Evolutionary conservation across 2,797 vertebrate genomes (phyloP), one percentile per base, ranked within the genome.

Genomic region (Gouania willdenowi): DNA sequence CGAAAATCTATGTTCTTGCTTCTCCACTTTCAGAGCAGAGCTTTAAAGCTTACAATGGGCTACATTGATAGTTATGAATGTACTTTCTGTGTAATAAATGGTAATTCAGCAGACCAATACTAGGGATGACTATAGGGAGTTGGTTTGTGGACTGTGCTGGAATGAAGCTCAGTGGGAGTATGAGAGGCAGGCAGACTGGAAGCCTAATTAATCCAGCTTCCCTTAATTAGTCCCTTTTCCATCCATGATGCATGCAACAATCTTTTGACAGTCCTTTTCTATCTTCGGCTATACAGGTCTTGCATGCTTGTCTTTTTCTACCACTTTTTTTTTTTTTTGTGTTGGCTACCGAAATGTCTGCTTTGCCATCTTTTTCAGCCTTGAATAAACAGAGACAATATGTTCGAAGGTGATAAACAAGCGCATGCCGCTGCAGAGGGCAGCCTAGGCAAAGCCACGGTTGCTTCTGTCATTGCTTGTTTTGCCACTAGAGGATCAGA

Each of bases 321-420:
- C 19, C 19, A 4, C 10, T 31, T 30, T 35, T 34, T 31, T 9
- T 15, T 29, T 44, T 48, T 38, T 65, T 24, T 29, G 21, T 8
- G 8, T 55, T 30, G 49, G n/a, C 46, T 42, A 24, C 12, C 28
- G 29, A 30, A 56, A 31, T 48, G 48, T 65, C 61, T 68, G 33
- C 17, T 27, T 51, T 57, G 35, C 71, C 64, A 63, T 75, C 59
- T 70, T 71, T 20, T 66, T 60, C 32, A 41, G 41, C 50, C 49
- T 41, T 47, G 42, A 67, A 71, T 55, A 38, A 75, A 61, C 41
- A 32, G 55, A 56, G 67, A 69, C 83, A 82, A 79, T 86, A 79
- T 88, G 81, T 79, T 83, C 46, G 1, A 43, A 59, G 68, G 78
- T 80, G 82, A 88, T 87, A 87, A 87, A 85, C 71, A 66, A 56